Evolutionary conservation across 2,113 vertebrate species (phyloP), one percentile per base, ranked within the genome.

Genomic region (Redunca redunca): DNA sequence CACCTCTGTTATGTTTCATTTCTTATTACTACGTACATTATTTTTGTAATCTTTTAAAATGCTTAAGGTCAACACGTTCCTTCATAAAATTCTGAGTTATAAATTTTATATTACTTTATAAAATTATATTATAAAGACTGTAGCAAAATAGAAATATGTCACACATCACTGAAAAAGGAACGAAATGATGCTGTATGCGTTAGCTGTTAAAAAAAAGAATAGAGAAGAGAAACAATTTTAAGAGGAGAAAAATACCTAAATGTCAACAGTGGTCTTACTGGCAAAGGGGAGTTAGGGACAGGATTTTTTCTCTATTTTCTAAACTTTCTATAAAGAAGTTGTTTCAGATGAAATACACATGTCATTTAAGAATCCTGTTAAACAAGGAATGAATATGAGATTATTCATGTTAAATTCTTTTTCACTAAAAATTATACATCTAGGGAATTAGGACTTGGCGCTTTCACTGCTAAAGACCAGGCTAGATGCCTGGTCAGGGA

Each of bases 311-410:
- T 88, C 40, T 40, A 67, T 28, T 95, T 96, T 82, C 21, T 53
- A 91, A 23, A 96, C 80, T 88, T 92, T 50, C 50, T 74, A 57
- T 80, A 90, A 96, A 6, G 33, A 95, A 90, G 62, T 92, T 91
- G 25, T 90, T 87, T 90, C 28, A 48, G 26, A 86, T 60, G 25
- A 88, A 85, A 96, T 50, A 46, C 30, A 91, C 3, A 55, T 7
- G 40, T 23, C 16, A 48, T 23, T 89, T 0, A 53, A 95, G 52
- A 85, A 90, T 78, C 26, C 53, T 83, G 5, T 71, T 33, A 91
- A 52, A 50, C 71, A 90, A 86, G 43, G 16, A 74, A 48, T 67
- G 8, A 83, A 89, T 80, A 82, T 23, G n/a, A 85, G 67, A 15
- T 64, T 60, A 81, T 40, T 80, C 2, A 92, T n/a, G 9, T 40